phyloP scores from a whole-genome alignment of 2,797 vertebrate species.

The Psittacula echo region DNA sequence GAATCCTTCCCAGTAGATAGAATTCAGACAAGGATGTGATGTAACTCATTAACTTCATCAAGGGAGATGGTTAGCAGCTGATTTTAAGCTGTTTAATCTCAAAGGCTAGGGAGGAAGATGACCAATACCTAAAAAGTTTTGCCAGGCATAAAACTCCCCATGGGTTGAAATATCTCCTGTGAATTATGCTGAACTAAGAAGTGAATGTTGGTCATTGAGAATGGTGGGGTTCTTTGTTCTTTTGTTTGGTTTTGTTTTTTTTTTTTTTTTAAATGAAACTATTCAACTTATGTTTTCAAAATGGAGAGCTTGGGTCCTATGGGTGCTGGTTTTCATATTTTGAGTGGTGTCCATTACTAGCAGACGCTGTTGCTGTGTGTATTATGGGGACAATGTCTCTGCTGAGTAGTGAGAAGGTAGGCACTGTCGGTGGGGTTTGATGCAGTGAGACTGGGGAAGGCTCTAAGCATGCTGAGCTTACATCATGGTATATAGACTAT shows the following conservation, averaged over 20 bases:
- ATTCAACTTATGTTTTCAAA: not conserved
- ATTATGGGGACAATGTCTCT: not conserved
- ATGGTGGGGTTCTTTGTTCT: not conserved
- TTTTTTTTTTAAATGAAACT: not conserved
- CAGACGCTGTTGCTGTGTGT: not conserved
- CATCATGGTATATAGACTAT: accelerated
- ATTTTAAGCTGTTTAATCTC: not conserved
- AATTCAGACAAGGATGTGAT: not conserved
- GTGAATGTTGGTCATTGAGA: not conserved
- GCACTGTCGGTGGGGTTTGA: not conserved
- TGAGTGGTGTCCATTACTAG: not conserved
- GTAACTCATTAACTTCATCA: not conserved
- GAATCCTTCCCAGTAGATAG: not conserved
- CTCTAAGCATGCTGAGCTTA: not conserved
- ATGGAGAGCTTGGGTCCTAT: not conserved
- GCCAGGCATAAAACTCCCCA: not conserved
- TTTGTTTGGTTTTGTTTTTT: not conserved
- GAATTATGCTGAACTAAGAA: not conserved
- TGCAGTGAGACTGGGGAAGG: not conserved
- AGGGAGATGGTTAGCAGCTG: not conserved
- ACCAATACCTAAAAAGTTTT: not conserved
- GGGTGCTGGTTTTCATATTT: not conserved
- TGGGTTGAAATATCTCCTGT: not conserved
- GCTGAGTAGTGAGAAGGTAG: accelerated
- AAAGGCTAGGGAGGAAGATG: not conserved